Percentiles rank a stretch among this genome's conserved stretches.
Conservation (phyloP, 2,113 vertebrate genomes). For the Loxodonta africana region DNA sequence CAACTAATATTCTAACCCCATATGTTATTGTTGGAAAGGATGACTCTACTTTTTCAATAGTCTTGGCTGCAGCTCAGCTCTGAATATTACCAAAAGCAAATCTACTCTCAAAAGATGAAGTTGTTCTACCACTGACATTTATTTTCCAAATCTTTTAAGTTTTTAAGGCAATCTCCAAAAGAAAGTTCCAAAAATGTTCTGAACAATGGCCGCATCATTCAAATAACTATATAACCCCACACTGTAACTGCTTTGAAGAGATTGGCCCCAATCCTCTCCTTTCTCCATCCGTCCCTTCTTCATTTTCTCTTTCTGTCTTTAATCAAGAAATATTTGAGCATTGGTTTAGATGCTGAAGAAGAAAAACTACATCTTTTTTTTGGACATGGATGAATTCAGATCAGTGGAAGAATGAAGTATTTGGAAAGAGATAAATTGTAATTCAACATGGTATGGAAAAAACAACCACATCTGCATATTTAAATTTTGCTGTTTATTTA, state of each 20-base stretch:
- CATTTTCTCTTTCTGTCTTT: background rate
- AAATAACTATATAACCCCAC: background rate
- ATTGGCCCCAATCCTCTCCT: background rate
- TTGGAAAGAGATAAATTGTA: conserved; percentile 29
- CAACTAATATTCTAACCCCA: background rate
- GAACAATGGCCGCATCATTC: background rate
- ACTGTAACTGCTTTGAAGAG: background rate
- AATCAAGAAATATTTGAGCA: background rate
- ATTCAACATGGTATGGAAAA: background rate
- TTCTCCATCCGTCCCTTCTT: background rate
- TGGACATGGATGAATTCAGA: background rate
- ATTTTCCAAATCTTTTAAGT: background rate
- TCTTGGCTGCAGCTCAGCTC: background rate
- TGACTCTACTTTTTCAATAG: background rate
- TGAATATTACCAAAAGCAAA: conserved; percentile 17
- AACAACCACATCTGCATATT: background rate
- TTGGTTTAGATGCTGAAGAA: background rate
- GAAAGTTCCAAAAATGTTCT: background rate
- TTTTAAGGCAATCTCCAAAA: background rate
- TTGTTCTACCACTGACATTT: background rate
- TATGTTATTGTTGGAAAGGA: conserved; percentile 8
- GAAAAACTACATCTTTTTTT: background rate
- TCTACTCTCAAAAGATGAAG: background rate
- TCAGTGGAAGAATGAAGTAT: background rate
- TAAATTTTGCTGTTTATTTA: background rate